Evolutionary conservation across 1,140 invertebrate genomes (phyloP), one percentile per base, ranked within the genome.

Genomic region (Gonioctena quinquepunctata): DNA sequence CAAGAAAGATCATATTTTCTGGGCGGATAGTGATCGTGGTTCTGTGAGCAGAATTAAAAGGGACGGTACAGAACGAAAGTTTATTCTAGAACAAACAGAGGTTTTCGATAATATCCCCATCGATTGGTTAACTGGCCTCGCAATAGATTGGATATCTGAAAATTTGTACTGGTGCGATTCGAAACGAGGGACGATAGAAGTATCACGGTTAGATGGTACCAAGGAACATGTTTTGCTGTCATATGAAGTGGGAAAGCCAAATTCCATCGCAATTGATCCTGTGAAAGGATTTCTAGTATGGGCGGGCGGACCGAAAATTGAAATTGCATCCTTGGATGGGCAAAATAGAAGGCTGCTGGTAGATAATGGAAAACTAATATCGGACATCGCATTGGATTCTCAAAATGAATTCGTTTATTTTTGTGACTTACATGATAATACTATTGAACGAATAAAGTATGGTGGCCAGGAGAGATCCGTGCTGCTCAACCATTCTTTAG

Each of bases 101-200:
- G 82, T 84, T 11, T 85, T 89, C 54, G 88, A 90, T 52, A 87
- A 85, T 54, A 83, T 88, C 26, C 86, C 88, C 23, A 83, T 88
- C n/a, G 91, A 92, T 81, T 90, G 89, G 87, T 80, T 91, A 5
- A 86, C 89, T 50, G 89, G 93, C 4, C 85, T 97, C 22, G 93
- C 94, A 0, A 87, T 96, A 21, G 95, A 97, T 83, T 96, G 93
- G 93, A 87, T 93, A 19, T 91, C 92, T 8, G 87, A 91, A 23
- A 96, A 97, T 82, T 86, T 98, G 27, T 97, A 96, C 81, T 97
- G 95, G 95, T 91, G 93, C 56, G 95, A 96, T 81, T 92, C 93
- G 1, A 91, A 92, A 19, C 90, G 94, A 3, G 92, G 93, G 80
- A 88, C 94, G 6, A 94, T 98, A 54, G 93, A 95, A 84, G 95